Evolutionary conservation across 2,113 vertebrate genomes (phyloP), one percentile per base, ranked within the genome.

Genomic region (Procapra przewalskii): DNA sequence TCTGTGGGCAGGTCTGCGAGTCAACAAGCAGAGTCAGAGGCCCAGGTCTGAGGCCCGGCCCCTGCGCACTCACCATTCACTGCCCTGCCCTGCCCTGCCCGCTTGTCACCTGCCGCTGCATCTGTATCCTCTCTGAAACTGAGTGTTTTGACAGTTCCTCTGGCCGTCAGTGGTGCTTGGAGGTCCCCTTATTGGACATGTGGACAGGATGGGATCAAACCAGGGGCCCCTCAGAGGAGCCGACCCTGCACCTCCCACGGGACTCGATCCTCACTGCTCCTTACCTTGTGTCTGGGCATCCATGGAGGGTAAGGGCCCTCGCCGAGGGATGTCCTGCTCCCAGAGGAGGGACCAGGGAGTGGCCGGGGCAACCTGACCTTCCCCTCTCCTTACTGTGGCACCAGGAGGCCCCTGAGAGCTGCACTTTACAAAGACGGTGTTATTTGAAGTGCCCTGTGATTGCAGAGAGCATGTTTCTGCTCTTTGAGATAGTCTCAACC

Each of bases 261-360:
- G 21, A 7, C 40, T 27, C 12, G 8, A 6, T n/a, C 79, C 48
- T 21, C 2, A 5, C 16, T 52, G 45, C 79, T 52, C 29, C 31
- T 50, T 21, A 19, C 48, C 48, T 81, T 33, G 48, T 19, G 5
- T 81, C 29, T 81, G 48, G 48, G 29, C 31, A 50, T 33, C 45
- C 48, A 21, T 21, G 29, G 16, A 55, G 62, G 97, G 92, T 50
- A 96, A 97, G 96, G 95, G 97, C 88, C 59, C 83, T 12, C 6
- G 12, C 29, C 64, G 16, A 84, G 80, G 94, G 45, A 87, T 91
- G 88, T 82, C 92, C 93, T 1, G 57, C 82, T 96, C 91, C 92
- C 89, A 95, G 75, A 97, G 97, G 92, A 85, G 12, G 93, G 89
- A 15, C 36, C 79, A 29, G 43, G 27, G 14, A 33, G 36, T 2